Base-by-base conservation (phyloP, 2,113 vertebrate genomes). In the Oceanodroma tethys region DNA sequence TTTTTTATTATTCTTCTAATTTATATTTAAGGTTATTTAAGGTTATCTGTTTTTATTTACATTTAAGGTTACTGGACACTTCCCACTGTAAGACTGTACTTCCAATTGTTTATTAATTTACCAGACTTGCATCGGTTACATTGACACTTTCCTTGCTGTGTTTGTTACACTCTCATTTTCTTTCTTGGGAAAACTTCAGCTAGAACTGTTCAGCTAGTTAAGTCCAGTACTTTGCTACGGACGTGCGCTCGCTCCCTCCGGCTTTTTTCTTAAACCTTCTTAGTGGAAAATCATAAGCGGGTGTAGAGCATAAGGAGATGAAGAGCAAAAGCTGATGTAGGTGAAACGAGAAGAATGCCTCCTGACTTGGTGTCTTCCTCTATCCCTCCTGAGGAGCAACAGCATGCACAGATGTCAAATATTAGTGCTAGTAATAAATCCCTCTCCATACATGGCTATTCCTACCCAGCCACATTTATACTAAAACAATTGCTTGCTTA, bases 211-310 rank as follows among this genome's bases (percentile, higher is more conserved):
- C 30, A 76, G 23, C 30, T 84, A 12, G 25, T 83, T 16, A 72
- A 78, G 23, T 22, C 25, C 70, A 22, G 38, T 58, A 21, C 48
- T 53, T 85, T 47, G 30, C 19, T 75, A 30, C 36, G 58, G 38
- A 18, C 11, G 7, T 52, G 8, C 11, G 9, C 16, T 73, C 0
- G 2, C 12, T 63, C 56, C 21, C 38, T 53, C 53, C 0, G 1
- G 25, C 30, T 87, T 73, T 67, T 25, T 80, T 29, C 42, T 79
- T 67, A 7, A 80, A 74, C 29, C 36, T 80, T 56, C 21, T 55
- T 45, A 42, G 40, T 75, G 43, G 36, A 40, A 73, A 70, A 26
- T 36, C 19, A 0, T 34, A n/a, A 47, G 29, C 0, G 2, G 13
- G 17, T n/a, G 27, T 72, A 63, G 36, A 88, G 34, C 10, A 14